Evolutionary conservation across 2,797 vertebrate species (phyloP), one percentile per base, ranked within the genome.

Genomic region (Chanos chanos): DNA sequence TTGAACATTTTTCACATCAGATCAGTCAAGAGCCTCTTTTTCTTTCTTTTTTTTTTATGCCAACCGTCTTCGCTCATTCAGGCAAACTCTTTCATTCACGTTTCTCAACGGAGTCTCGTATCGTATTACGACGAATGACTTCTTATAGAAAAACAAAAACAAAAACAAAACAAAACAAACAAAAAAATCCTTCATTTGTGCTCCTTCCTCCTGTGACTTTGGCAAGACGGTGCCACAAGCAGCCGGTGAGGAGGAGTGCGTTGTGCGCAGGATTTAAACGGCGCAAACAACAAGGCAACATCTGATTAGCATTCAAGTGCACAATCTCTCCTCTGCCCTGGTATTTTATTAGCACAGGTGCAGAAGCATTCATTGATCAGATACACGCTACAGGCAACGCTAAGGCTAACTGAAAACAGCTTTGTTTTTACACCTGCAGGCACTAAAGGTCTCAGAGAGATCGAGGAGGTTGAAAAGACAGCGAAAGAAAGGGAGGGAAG

Each of bases 291-390:
- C 82, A 76, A 87, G 83, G 83, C 80, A 89, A 85, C 81, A 81
- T 83, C 79, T 89, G 89, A 90, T 89, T 90, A 89, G 84, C 88
- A 87, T 89, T 90, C 79, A 78, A n/a, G 54, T 1, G 71, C 71
- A 57, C 84, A 75, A 83, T 86, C 87, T 88, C 76, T 81, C 49
- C 57, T 50, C 78, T 81, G 80, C 73, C 76, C 64, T 74, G 49
- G 74, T 86, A 84, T 89, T 92, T 92, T 92, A 92, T 92, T 91
- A 89, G 87, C 87, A 86, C 92, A 94, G 92, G 90, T 94, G 90
- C 88, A 85, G 81, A 75, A 81, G 77, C 71, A 85, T 86, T 87
- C 87, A 87, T 80, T 87, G 84, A 89, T 91, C 83, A 85, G 86
- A 90, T 89, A 81, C 86, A 89, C 82, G 80, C 84, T 84, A 87